Percentiles rank a stretch among this genome's conserved stretches.
These are phyloP conservation scores for Tricholauxania praeusta DNA, from an alignment of 2,888 invertebrate species.

Conservation along the genomic window DNA sequence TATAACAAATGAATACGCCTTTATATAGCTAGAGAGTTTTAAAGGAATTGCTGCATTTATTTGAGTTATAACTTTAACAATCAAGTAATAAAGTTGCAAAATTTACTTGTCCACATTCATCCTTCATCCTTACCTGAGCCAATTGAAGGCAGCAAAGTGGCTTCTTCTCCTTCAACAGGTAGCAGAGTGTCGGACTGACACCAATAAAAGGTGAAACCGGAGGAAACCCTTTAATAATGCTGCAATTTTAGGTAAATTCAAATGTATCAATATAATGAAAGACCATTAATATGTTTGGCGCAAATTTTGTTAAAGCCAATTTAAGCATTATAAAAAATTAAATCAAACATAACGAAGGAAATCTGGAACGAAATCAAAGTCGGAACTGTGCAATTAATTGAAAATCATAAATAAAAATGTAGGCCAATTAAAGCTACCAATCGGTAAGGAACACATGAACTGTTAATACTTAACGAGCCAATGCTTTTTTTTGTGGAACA, in stretches of 20 bases:
- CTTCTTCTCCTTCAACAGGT: conserved; percentile 95
- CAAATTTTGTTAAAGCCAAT: neutral
- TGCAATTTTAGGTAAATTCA: conserved; percentile 67
- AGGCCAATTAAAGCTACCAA: no score
- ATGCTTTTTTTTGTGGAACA: no score
- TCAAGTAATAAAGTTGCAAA: no score
- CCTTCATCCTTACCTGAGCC: conserved; percentile 76
- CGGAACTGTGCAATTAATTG: neutral
- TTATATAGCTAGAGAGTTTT: no score
- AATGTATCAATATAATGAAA: neutral
- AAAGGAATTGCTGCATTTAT: neutral
- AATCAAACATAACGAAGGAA: conserved; percentile 2
- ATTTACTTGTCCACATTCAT: no score
- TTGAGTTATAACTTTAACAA: neutral
- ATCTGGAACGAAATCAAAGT: neutral
- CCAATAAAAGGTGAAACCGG: conserved; percentile 98
- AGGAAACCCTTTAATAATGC: conserved; percentile 95
- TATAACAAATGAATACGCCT: no score
- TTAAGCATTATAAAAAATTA: neutral
- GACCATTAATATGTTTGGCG: neutral
- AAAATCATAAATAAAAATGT: no score
- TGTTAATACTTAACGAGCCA: no score
- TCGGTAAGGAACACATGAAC: no score
- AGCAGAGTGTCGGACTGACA: conserved; percentile 97
- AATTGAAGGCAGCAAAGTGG: conserved; percentile 95